Conservation (phyloP, 2,797 vertebrate genomes). For the Acanthis flammea region DNA sequence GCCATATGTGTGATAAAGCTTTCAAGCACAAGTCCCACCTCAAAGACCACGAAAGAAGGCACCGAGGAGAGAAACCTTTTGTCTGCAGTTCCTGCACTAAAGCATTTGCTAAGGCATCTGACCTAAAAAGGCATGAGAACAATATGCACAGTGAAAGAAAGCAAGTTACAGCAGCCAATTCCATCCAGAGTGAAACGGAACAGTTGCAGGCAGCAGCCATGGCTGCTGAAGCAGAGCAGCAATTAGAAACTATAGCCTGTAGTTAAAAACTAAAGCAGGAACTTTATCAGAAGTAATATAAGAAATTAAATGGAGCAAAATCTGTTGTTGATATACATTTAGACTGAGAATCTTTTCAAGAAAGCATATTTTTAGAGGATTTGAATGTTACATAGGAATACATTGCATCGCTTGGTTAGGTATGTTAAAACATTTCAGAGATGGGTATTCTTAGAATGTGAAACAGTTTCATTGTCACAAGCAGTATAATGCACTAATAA, state of each 20-base stretch:
- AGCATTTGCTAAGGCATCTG: constrained; percentile 97
- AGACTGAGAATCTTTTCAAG: constrained; percentile 14
- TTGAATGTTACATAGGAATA: constrained; percentile 33
- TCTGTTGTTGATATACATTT: not conserved
- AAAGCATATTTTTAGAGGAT: constrained; percentile 24
- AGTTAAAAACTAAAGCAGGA: constrained; percentile 65
- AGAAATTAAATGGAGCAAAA: not conserved
- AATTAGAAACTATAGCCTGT: constrained; percentile 89
- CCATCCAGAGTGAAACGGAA: constrained; percentile 93
- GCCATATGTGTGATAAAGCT: constrained; percentile 97
- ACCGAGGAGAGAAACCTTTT: constrained; percentile 95
- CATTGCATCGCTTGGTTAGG: constrained; percentile 6
- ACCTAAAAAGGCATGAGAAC: constrained; percentile 97
- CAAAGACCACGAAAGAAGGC: constrained; percentile 96
- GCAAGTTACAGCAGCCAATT: constrained; percentile 86
- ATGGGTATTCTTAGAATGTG: constrained; percentile 31
- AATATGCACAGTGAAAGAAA: constrained; percentile 97
- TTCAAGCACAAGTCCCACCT: constrained; percentile 99
- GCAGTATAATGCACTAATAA: constrained; percentile 19
- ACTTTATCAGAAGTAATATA: not conserved
- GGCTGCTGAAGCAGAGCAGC: constrained; percentile 94
- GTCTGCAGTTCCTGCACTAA: constrained; percentile 97
- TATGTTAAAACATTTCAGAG: constrained; percentile 50
- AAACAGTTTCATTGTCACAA: constrained; percentile 5
- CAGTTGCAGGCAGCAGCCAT: constrained; percentile 95